Evolutionary conservation across 2,797 vertebrate species (phyloP).

Genomic region (Toxotes lorentzi): DNA sequence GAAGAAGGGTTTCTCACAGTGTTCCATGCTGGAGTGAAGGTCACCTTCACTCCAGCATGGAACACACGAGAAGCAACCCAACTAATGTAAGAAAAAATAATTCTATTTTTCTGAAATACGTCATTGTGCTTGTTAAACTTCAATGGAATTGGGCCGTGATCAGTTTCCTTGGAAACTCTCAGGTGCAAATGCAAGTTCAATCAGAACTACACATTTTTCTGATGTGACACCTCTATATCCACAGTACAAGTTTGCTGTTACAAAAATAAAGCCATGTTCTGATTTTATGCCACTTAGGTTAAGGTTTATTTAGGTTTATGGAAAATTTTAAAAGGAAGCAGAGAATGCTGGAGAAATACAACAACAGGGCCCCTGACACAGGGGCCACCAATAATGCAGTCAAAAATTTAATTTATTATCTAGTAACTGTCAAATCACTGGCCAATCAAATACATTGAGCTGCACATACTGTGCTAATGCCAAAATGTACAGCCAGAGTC

Average conservation of each 20-base stretch:
- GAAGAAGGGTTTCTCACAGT: too few species aligned
- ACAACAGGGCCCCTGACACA: background rate
- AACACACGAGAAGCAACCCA: background rate
- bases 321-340: background rate
- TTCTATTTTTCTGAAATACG: background rate
- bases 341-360: background rate
- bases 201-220: background rate
- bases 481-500: background rate
- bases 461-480: background rate
- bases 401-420: too few species aligned
- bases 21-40: background rate
- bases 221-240: too few species aligned
- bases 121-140: background rate
- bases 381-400: background rate
- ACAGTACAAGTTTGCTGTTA: too few species aligned
- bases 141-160: background rate
- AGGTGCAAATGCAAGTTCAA: background rate
- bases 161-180: background rate
- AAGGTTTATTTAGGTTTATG: background rate
- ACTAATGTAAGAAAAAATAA: background rate
- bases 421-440: background rate
- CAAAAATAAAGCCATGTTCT: too few species aligned
- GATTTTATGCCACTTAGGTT: too few species aligned
- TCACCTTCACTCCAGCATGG: background rate
- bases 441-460: background rate